phyloP scores from a whole-genome alignment of 1,140 invertebrate species.

The Apis cerana region DNA sequence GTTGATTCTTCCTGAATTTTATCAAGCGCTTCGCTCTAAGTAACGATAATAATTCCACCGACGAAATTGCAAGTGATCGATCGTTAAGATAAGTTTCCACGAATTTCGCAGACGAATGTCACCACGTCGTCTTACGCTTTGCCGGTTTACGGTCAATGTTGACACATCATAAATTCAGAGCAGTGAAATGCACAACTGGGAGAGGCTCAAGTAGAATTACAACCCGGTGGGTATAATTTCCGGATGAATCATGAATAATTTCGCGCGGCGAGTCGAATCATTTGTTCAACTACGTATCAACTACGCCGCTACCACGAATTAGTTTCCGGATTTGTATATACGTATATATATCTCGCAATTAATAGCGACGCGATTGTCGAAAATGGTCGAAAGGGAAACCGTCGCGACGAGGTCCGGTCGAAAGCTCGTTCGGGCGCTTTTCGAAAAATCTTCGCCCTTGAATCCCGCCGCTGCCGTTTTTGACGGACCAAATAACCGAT shows the following conservation, averaged over 20 bases:
- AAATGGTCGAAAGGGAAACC: neutral
- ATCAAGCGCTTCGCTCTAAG: too few species aligned
- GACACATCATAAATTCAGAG: neutral
- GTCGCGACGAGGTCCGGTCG: neutral
- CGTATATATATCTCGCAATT: neutral
- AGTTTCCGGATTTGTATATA: neutral
- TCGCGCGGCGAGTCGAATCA: neutral
- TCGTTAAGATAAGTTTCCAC: neutral
- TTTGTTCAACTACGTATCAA: neutral
- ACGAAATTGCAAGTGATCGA: too few species aligned
- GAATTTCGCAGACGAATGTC: too few species aligned
- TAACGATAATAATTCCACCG: too few species aligned
- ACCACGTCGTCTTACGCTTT: too few species aligned
- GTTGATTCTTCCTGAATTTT: too few species aligned
- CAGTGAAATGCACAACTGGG: neutral
- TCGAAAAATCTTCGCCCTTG: conserved; percentile 38
- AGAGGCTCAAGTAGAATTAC: neutral
- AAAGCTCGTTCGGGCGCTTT: neutral
- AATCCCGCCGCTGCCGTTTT: conserved; percentile 48
- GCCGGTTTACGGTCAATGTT: neutral
- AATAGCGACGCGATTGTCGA: neutral
- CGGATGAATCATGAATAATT: too few species aligned
- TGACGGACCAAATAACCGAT: conserved; percentile 50
- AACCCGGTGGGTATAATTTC: neutral
- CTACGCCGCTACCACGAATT: too few species aligned